These are phyloP conservation scores for Pampus argenteus DNA, from an alignment of 2,797 vertebrate genomes.

Conservation along the genomic window DNA sequence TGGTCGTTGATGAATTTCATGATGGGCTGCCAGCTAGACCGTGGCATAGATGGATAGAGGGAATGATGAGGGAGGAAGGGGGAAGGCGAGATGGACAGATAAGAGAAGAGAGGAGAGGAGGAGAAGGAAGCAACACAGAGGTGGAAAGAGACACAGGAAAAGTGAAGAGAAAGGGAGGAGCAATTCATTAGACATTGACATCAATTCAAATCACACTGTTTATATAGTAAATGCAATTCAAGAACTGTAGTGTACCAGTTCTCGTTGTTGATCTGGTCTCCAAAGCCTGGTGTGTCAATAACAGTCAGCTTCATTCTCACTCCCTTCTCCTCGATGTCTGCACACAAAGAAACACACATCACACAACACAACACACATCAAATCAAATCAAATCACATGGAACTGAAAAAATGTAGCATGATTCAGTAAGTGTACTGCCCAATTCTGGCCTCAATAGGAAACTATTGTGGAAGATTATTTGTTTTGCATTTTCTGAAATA, in stretches of 20 bases:
- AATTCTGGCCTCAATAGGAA: not conserved
- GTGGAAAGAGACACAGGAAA: constrained; percentile 22
- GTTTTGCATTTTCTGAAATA: not conserved
- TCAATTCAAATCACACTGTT: not conserved
- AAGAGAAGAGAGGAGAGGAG: not conserved
- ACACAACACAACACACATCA: no score
- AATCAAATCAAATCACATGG: no score
- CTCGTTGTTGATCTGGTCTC: constrained; percentile 99
- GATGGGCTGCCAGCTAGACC: constrained; percentile 93
- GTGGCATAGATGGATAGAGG: not conserved
- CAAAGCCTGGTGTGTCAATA: constrained; percentile 97
- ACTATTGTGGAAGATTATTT: not conserved
- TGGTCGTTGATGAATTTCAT: constrained; percentile 97
- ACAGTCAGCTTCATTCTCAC: constrained; percentile 99
- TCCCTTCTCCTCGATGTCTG: constrained; percentile 97
- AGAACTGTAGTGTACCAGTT: constrained; percentile 88
- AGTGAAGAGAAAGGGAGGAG: not conserved
- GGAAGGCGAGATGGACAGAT: not conserved
- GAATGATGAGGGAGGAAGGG: not conserved
- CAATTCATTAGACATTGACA: constrained; percentile 15
- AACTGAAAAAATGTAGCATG: not conserved
- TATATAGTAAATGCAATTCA: not conserved
- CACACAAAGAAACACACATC: constrained; percentile 33
- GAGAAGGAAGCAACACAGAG: not conserved
- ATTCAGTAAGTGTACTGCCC: not conserved